phyloP scores from a whole-genome alignment of 2,113 vertebrate genomes.

The Ctenomys sociabilis region DNA sequence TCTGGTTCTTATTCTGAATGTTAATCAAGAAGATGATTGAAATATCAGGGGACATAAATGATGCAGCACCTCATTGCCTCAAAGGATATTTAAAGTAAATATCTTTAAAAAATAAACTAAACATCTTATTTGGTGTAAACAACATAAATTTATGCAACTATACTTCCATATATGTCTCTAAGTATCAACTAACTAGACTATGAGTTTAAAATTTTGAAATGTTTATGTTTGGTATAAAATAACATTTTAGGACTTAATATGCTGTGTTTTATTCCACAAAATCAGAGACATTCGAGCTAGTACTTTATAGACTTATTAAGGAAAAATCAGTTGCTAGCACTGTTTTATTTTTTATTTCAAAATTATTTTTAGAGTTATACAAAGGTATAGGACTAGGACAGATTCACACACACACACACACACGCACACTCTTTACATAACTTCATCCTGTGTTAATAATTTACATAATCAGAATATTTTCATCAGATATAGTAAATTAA shows the following conservation, averaged over 20 bases:
- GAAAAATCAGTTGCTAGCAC: background rate
- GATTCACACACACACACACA: background rate
- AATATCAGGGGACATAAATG: background rate
- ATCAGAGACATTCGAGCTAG: background rate
- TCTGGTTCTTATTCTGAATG: constrained; percentile 40
- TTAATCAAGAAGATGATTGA: background rate
- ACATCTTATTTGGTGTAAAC: constrained; percentile 1
- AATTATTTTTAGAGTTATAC: constrained; percentile 27
- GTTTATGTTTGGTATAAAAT: constrained; percentile 32
- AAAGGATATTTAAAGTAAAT: constrained; percentile 39
- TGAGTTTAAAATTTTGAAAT: constrained; percentile 25
- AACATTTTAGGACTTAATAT: constrained; percentile 37
- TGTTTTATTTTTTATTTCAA: constrained; percentile 20
- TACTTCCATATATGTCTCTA: background rate
- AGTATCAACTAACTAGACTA: background rate
- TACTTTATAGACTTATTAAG: constrained; percentile 11
- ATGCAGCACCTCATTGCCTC: background rate
- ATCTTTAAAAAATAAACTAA: constrained; percentile 24
- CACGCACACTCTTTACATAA: background rate
- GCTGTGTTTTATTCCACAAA: constrained; percentile 11
- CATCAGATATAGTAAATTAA: background rate
- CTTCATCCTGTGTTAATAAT: constrained; percentile 4
- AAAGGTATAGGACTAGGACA: background rate
- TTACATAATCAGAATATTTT: background rate
- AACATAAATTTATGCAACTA: background rate